phyloP scores from a whole-genome alignment of 2,888 invertebrate genomes.

The Xanthostigma xanthostigma region DNA sequence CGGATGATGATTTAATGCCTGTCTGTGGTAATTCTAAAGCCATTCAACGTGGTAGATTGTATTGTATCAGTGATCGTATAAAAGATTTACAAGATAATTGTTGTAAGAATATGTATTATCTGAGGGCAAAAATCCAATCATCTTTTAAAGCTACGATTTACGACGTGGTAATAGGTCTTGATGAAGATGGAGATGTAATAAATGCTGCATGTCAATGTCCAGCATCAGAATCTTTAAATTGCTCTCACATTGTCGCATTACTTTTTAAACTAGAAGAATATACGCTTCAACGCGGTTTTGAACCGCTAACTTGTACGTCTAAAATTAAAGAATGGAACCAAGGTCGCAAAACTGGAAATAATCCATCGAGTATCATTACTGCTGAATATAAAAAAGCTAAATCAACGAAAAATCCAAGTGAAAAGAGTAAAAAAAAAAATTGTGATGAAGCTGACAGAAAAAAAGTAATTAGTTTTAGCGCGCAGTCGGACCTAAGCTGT shows the following conservation, averaged over 20 bases:
- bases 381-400: too few species aligned
- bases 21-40: conserved; percentile 8
- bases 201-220: conserved; percentile 8
- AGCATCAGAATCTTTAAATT: conserved; percentile 7
- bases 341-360: conserved; percentile 6
- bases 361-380: conserved; percentile 4
- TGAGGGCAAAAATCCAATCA: background rate
- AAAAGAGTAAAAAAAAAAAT: too few species aligned
- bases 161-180: background rate
- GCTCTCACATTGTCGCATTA: conserved; percentile 7
- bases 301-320: too few species aligned
- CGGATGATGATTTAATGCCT: background rate
- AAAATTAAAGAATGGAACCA: conserved; percentile 8
- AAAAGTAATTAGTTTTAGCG: too few species aligned
- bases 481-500: too few species aligned
- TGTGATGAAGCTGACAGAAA: too few species aligned
- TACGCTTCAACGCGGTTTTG: conserved; percentile 5
- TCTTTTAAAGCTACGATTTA: background rate
- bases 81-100: background rate
- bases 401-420: too few species aligned
- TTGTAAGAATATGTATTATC: background rate
- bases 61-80: conserved; percentile 4
- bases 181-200: conserved; percentile 3
- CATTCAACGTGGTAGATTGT: conserved; percentile 5
- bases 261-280: conserved; percentile 7